phyloP scores from a whole-genome alignment of 1,140 invertebrate species.

The Lethocerus indicus region DNA sequence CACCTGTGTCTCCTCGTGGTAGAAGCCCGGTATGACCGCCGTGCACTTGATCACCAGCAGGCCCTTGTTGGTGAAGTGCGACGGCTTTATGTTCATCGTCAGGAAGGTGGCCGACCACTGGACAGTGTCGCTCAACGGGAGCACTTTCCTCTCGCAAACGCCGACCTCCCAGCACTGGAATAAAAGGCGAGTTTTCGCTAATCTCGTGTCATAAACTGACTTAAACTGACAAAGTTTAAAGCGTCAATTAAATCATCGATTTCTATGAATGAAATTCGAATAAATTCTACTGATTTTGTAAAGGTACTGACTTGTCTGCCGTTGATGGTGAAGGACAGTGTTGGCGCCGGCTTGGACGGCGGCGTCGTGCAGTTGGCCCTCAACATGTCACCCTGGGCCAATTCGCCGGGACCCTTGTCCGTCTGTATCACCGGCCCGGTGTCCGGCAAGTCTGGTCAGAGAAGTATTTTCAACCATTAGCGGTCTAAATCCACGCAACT shows the following conservation, averaged over 20 bases:
- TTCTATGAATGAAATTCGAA: too few relatives aligned
- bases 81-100: slow-evolving; percentile 8
- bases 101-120: slow-evolving; percentile 7
- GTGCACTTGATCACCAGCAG: slow-evolving; percentile 9
- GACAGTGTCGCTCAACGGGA: slow-evolving; percentile 9
- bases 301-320: slow-evolving; percentile 23
- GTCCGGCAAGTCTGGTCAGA: slow-evolving; percentile 12
- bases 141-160: slow-evolving; percentile 8
- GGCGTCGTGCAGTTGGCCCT: slow-evolving; percentile 57
- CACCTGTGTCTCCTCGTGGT: slow-evolving; percentile 2
- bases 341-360: slow-evolving; percentile 58
- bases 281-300: too few relatives aligned
- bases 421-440: slow-evolving; percentile 5
- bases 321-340: slow-evolving; percentile 75
- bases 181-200: too few relatives aligned
- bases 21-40: slow-evolving; percentile 9
- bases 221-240: too few relatives aligned
- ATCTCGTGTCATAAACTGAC: too few relatives aligned
- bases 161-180: slow-evolving; percentile 15
- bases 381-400: slow-evolving; percentile 48
- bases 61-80: slow-evolving; percentile 5
- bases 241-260: too few relatives aligned
- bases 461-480: background rate
- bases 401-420: slow-evolving; percentile 24
- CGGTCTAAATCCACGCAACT: too few relatives aligned